phyloP scores from a whole-genome alignment of 2,113 vertebrate genomes.

The Rhombomys opimus region DNA sequence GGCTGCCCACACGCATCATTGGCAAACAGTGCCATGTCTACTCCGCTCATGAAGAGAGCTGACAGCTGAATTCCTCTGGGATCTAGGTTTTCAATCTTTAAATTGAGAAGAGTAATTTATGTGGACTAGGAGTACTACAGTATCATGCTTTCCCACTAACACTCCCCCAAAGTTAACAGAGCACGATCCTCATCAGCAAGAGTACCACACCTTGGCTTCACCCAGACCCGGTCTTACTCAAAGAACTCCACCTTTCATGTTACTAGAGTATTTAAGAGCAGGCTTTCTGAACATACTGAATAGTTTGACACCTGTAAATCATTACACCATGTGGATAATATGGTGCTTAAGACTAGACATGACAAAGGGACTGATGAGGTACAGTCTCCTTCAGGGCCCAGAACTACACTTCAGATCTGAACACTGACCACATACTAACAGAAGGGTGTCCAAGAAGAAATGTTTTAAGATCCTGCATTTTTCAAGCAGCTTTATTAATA shows the following conservation, averaged over 20 bases:
- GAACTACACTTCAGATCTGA: slow-evolving; percentile 2
- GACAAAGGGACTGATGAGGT: slow-evolving; percentile 4
- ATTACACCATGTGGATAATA: neutral
- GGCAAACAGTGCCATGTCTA: slow-evolving; percentile 97
- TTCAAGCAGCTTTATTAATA: slow-evolving; percentile 39
- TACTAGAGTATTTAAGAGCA: slow-evolving; percentile 14
- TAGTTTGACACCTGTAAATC: neutral
- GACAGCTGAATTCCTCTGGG: slow-evolving; percentile 95
- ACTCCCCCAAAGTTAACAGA: neutral
- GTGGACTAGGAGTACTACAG: slow-evolving; percentile 59
- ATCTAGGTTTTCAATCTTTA: slow-evolving; percentile 96
- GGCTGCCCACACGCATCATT: slow-evolving; percentile 97
- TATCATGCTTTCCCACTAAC: slow-evolving; percentile 23
- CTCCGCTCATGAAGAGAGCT: slow-evolving; percentile 96
- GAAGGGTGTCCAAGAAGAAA: slow-evolving; percentile 34
- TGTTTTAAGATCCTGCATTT: slow-evolving; percentile 43
- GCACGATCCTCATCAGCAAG: neutral
- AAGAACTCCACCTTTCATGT: neutral
- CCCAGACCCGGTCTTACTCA: neutral
- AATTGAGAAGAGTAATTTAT: slow-evolving; percentile 71
- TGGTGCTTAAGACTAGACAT: neutral
- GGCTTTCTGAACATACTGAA: slow-evolving; percentile 35
- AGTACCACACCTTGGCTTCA: neutral
- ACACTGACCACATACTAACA: neutral
- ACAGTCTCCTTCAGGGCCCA: neutral